Base-by-base conservation (phyloP, 2,888 invertebrate genomes). In the Liopterus haemorrhoidalis region DNA sequence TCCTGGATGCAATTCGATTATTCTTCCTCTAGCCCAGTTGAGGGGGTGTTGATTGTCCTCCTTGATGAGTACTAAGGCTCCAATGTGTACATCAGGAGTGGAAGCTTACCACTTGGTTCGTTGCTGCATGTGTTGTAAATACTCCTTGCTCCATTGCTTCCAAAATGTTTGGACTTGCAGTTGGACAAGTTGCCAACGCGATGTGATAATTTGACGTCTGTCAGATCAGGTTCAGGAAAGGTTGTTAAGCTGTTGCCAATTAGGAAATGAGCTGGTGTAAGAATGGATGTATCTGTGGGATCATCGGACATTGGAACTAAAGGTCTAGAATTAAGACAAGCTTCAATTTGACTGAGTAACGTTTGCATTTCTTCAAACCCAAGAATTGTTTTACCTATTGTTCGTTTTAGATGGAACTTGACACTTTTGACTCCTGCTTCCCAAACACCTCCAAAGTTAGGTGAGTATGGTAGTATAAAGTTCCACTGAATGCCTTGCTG, bases 391-490 rank as follows among this genome's bases (percentile, higher is more conserved):
- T 43, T 38, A 1, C 54, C 47, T 5, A 50, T 21, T 3, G 48
- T 16, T 6, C 50, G 33, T 12, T 47, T 38, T 8, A 55, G 53
- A 43, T 30, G 32, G 30, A 57, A 57, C 4, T 49, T 41, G 2
- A 41, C 31, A 55, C 56, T 51, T 22, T 22, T 22, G 5, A 22
- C 8, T 6, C 22, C 22, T 6, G 22, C 22, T 22, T 22, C 22
- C 22, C 54, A 54, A 2, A 54, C 21, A 6, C 56, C 54, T 5
- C 55, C 56, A 30, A 51, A 50, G 37, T 56, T 49, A 1, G 53
- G 53, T n/a, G 53, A 46, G 12, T 20, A 25, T 11, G 55, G 48
- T 3, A 53, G 51, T 31, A 49, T 54, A 31, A 56, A 57, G 5
- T 50, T 28, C 56, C 55, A 57, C 5, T 39, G 3, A 20, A 49